Evolutionary conservation across 2,888 invertebrate genomes (phyloP).

Genomic region (Frankliniella intonsa): DNA sequence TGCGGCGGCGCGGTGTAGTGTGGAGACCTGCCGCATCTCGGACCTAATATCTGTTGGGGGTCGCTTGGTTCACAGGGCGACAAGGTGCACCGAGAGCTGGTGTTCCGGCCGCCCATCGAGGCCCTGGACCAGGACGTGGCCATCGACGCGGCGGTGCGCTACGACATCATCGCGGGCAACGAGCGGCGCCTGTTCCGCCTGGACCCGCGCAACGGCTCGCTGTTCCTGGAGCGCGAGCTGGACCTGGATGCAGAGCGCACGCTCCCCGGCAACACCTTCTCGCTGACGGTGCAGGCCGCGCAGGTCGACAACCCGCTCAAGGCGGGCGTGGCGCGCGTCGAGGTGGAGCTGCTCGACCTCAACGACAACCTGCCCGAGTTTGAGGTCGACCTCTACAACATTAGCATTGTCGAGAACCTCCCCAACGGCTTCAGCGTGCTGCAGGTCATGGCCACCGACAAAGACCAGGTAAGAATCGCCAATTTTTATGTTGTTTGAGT

Average conservation of each 20-base stretch:
- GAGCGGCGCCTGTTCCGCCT: conserved; percentile 71
- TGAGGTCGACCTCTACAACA: conserved; percentile 84
- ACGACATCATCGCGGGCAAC: conserved; percentile 76
- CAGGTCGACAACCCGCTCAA: conserved; percentile 74
- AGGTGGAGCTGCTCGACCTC: conserved; percentile 68
- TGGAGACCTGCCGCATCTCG: no score
- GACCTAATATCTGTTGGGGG: no score
- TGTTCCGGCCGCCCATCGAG: conserved; percentile 65
- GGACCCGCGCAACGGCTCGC: conserved; percentile 65
- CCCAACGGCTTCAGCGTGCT: conserved; percentile 73
- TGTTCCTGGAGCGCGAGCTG: conserved; percentile 74
- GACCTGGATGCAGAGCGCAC: conserved; percentile 70
- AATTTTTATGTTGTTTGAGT: not conserved
- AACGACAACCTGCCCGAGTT: conserved; percentile 85
- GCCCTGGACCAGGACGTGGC: conserved; percentile 76
- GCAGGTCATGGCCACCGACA: conserved; percentile 71
- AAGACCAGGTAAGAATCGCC: conserved; percentile 56
- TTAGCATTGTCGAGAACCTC: conserved; percentile 86
- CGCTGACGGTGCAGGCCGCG: conserved; percentile 63
- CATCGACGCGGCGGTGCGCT: conserved; percentile 66
- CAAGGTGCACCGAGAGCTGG: conserved; percentile 63
- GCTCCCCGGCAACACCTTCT: conserved; percentile 72
- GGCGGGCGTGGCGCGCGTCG: conserved; percentile 66
- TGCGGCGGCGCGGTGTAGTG: not conserved
- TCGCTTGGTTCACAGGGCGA: conserved; percentile 55